These are phyloP conservation scores for Ceratina calcarata DNA, from an alignment of 1,140 invertebrate species.

Conservation along the genomic window DNA sequence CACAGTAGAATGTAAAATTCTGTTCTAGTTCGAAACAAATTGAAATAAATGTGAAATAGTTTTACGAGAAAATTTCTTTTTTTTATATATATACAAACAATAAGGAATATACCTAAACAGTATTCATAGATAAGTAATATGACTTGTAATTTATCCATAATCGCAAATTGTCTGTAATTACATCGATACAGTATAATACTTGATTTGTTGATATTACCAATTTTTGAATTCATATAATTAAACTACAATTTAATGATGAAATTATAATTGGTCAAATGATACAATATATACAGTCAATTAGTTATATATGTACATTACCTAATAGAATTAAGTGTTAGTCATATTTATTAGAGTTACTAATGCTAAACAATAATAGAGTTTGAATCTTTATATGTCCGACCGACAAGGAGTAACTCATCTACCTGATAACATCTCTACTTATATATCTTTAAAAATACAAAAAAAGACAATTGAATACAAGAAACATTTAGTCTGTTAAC, in stretches of 20 bases:
- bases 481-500: not conserved
- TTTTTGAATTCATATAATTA: constrained; percentile 52
- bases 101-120: too few species aligned
- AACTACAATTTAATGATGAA: constrained; percentile 60
- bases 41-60: too few species aligned
- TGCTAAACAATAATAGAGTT: constrained; percentile 52
- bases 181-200: constrained; percentile 51
- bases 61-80: too few species aligned
- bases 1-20: too few species aligned
- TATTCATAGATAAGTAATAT: too few species aligned
- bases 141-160: too few species aligned
- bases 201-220: constrained; percentile 37
- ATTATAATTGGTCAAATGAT: constrained; percentile 61
- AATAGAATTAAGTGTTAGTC: constrained; percentile 56
- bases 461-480: not conserved
- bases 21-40: too few species aligned
- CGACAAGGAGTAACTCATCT: constrained; percentile 58
- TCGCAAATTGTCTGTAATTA: too few species aligned
- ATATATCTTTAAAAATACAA: constrained; percentile 15
- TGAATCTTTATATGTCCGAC: constrained; percentile 54
- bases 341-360: constrained; percentile 62
- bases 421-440: constrained; percentile 61
- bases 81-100: too few species aligned
- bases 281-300: constrained; percentile 59
- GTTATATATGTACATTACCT: constrained; percentile 47